Conservation (phyloP, 2,888 invertebrate genomes). For the Polylopha cassiicola region DNA sequence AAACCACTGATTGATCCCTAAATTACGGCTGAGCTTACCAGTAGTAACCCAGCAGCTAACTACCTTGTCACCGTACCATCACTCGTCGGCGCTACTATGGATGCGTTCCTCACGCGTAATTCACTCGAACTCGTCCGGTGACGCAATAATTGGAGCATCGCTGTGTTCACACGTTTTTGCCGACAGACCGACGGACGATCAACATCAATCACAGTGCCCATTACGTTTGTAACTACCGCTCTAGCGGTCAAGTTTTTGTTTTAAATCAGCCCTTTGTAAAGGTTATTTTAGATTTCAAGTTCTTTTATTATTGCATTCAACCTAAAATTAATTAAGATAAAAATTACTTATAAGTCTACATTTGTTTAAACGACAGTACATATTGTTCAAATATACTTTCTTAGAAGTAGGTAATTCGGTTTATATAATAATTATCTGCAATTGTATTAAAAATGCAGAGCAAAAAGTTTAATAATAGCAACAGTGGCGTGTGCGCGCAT, state of each 20-base stretch:
- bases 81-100: no score
- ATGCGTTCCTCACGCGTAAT: no score
- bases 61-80: constrained; percentile 10
- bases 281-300: constrained; percentile 6
- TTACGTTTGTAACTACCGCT: constrained; percentile 23
- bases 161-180: constrained; percentile 45
- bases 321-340: not conserved
- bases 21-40: no score
- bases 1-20: no score
- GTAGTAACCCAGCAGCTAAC: no score
- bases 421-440: not conserved
- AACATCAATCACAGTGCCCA: constrained; percentile 29
- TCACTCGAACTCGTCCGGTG: constrained; percentile 23
- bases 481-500: constrained; percentile 6
- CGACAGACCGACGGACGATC: constrained; percentile 24
- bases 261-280: constrained; percentile 17
- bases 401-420: not conserved
- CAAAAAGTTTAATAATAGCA: no score
- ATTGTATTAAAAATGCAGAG: not conserved
- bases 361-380: no score
- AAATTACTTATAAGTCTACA: constrained; percentile 16
- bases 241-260: constrained; percentile 20
- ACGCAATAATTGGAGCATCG: constrained; percentile 38
- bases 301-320: constrained; percentile 1
- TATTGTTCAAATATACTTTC: no score